Evolutionary conservation across 2,797 vertebrate species (phyloP), one percentile per base, ranked within the genome.

Genomic region (Knipowitschia caucasica): DNA sequence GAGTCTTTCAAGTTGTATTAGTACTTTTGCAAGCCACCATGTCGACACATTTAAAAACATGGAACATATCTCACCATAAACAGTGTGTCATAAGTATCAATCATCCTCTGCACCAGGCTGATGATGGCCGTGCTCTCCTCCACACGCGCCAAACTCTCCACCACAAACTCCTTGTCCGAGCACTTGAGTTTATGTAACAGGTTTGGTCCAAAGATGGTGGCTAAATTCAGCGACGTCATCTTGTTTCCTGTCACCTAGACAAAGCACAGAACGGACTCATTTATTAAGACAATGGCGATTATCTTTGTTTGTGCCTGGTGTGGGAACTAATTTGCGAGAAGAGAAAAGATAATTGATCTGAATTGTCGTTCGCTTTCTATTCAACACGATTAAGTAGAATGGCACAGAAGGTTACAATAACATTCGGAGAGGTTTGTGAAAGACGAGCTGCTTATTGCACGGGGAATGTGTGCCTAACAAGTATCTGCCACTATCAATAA

Each of bases 171-270:
- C 73, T 98, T 98, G 87, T 99, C 96, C 0, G 93, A 92, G 67
- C 88, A 95, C 65, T 99, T 99, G 76, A 93, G 94, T 80, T 95
- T 98, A 85, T 94, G 95, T 58, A 99, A 85, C 42, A 99, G 86
- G 73, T 98, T 99, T 61, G 97, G 96, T 17, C 97, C 97, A 67
- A 99, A 98, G 81, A 99, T 94, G 52, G 97, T 99, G 42, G 97
- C 97, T 80, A 98, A 84, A 73, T 99, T 99, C 35, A 95, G 90
- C 0, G 95, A 90, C 2, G 95, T 98, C 97, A 99, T 99, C 90
- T 97, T 98, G 86, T 99, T 99, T 71, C 97, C 97, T 59, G 91
- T 91, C 46, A 95, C 74, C 96, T 99, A 62, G 54, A 84, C 57
- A 54, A 39, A 53, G 46, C 11, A 15, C 12, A 35, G 3, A 21